phyloP scores from a whole-genome alignment of 2,797 vertebrate species.

The Schizopygopsis pylzovi region DNA sequence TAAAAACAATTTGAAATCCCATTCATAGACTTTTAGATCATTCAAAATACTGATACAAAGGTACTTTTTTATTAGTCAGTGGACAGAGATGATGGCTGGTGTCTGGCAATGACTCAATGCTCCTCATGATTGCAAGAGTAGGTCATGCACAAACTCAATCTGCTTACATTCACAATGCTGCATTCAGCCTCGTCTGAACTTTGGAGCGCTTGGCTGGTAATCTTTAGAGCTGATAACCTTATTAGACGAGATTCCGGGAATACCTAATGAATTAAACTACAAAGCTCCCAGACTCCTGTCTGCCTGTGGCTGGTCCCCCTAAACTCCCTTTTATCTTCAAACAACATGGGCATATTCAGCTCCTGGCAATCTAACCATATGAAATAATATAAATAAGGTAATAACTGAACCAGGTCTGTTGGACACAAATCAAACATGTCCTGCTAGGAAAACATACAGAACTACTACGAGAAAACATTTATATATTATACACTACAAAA shows the following conservation, averaged over 20 bases:
- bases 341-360: background rate
- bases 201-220: slow-evolving; percentile 54
- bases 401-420: background rate
- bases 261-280: slow-evolving; percentile 49
- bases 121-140: slow-evolving; percentile 1
- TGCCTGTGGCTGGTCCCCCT: background rate
- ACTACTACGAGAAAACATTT: background rate
- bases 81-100: slow-evolving; percentile 4
- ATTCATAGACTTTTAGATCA: background rate
- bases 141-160: slow-evolving; percentile 37
- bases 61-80: background rate
- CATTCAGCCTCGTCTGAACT: slow-evolving; percentile 39
- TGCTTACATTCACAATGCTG: slow-evolving; percentile 37
- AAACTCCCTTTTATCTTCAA: background rate
- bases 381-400: background rate
- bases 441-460: background rate
- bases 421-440: background rate
- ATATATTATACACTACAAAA: too few species aligned
- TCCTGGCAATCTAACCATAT: background rate
- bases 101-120: background rate
- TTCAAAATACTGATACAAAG: background rate
- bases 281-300: slow-evolving; percentile 38
- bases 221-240: slow-evolving; percentile 51
- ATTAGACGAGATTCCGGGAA: slow-evolving; percentile 59
- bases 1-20: background rate